Evolutionary conservation across 2,888 invertebrate genomes (phyloP), one percentile per base, ranked within the genome.

Genomic region (Archips crataeganus): DNA sequence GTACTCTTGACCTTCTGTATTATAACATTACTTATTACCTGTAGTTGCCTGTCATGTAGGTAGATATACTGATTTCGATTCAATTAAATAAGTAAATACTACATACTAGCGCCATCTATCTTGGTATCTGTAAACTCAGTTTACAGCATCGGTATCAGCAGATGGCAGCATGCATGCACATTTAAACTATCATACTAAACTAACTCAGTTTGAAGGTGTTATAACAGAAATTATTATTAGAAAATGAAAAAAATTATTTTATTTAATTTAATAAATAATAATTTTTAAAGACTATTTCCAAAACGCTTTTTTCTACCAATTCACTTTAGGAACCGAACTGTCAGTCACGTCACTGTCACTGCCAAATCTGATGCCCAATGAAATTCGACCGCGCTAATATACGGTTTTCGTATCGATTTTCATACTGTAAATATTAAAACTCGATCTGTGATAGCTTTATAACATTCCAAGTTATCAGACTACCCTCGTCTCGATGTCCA

Each of bases 401-500:
- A 75, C 75, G 71, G 71, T 59, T 62, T 75, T 75, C 70, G 71
- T 71, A 75, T 75, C 71, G 75, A 75, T 75, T 75, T 75, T 75
- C 70, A 71, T 65, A 69, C 65, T 65, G 70, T 70, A 74, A 70
- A 70, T 70, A 74, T 65, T 69, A 74, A 65, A 74, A 74, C 65
- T 69, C 15, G 64, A 74, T 36, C 73, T 70, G 64, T 51, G 59
- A 65, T 61, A 70, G 64, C 59, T 59, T 71, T 71, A 45, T 11
- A 47, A 60, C 64, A 54, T 69, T 70, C 70, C 60, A 70, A 69
- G 68, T 69, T 60, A 11, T 32, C 51, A n/a, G 23, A 42, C 74
- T 74, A 74, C 74, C 70, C 34, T 70, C 74, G 73, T 71, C 81
- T 86, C 85, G 77, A 91, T 91, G 91, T 91, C 91, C 77, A 90